Base-by-base conservation (phyloP, 2,888 invertebrate species). In the Congeria kusceri region DNA sequence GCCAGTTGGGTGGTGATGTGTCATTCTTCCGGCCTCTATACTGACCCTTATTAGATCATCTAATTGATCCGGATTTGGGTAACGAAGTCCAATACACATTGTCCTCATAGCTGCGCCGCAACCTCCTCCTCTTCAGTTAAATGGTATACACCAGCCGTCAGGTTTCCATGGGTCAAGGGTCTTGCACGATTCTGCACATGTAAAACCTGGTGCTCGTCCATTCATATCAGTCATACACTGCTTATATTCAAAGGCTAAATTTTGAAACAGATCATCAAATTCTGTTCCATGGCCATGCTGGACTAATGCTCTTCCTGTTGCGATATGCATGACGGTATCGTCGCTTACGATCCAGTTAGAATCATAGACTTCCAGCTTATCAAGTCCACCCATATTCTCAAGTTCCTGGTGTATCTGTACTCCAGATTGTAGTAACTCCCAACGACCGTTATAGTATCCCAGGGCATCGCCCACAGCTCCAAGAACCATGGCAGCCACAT, bases 271-370 rank as follows among this genome's bases (percentile, higher is more conserved):
- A 1, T 79, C 64, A 32, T 85, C 86, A 64, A 65, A 76, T 53
- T 77, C 73, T 64, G 56, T 56, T 9, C 28, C 70, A 39, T 44
- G 29, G 15, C 53, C 65, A 47, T 65, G 49, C 46, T 25, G 44
- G 15, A 65, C 59, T n/a, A 76, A 58, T 25, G 75, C 91, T 86
- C 91, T 91, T 9, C 90, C 92, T 27, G 91, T 91, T 18, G 93
- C 93, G 23, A 93, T 72, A 84, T 92, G 92, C 91, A 93, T 91
- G 3, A 93, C 91, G 7, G 93, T 93, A 66, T 93, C 93, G 86
- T 93, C 93, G 84, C 92, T 92, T 3, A 93, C 90, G 13, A 72
- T 82, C 91, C 92, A 93, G 0, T 84, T 49, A 49, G 86, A 82
- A 27, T 70, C 81, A 86, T 79, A 81, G 3, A 91, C 81, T 44